Evolutionary conservation across 2,113 vertebrate genomes (phyloP).

Genomic region (Turnix velox): DNA sequence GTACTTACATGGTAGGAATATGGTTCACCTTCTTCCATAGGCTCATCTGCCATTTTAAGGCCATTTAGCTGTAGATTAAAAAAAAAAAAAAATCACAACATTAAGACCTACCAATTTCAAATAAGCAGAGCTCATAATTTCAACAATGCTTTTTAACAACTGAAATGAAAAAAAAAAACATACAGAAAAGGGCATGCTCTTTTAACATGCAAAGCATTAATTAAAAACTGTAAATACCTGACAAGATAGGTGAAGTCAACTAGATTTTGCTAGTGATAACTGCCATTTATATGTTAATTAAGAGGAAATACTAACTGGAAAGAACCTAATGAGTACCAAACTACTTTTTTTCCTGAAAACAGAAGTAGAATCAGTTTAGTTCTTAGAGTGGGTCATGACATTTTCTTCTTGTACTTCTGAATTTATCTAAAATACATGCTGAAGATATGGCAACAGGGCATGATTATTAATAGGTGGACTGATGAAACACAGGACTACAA

Average conservation of each 20-base stretch:
- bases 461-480: background rate
- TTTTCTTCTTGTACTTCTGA: background rate
- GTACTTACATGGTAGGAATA: constrained; percentile 89
- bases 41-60: constrained; percentile 93
- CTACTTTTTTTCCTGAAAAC: background rate
- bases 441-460: background rate
- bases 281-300: background rate
- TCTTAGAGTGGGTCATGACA: background rate
- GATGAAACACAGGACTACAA: background rate
- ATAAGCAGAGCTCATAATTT: background rate
- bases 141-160: background rate
- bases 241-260: background rate
- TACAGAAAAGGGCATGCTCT: background rate
- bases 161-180: background rate
- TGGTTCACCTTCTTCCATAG: constrained; percentile 93
- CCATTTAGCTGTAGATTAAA: constrained; percentile 83
- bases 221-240: constrained; percentile 24
- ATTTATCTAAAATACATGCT: background rate
- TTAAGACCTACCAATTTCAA: background rate
- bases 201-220: background rate
- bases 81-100: background rate
- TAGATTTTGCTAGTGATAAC: background rate
- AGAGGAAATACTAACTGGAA: background rate
- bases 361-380: background rate
- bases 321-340: background rate